phyloP scores from a whole-genome alignment of 1,140 invertebrate species.

The Solenopsis fugax region DNA sequence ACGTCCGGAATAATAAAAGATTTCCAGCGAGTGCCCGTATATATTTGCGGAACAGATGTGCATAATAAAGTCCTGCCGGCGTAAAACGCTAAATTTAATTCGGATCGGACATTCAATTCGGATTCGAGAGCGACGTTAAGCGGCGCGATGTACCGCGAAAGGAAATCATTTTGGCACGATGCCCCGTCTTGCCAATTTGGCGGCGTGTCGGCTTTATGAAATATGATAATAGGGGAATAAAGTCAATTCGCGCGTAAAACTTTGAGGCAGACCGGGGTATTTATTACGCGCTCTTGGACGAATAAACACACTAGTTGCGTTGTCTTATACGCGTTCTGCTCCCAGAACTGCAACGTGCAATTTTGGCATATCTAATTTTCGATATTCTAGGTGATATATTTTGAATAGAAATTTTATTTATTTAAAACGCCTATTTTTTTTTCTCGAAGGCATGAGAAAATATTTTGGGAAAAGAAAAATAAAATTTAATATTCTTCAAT shows the following conservation, averaged over 20 bases:
- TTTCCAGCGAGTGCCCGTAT: background rate
- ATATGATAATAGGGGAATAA: slow-evolving; percentile 40
- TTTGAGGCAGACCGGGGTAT: background rate
- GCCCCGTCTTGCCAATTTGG: slow-evolving; percentile 35
- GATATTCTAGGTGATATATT: background rate
- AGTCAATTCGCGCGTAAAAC: slow-evolving; percentile 30
- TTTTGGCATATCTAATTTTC: background rate
- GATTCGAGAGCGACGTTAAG: slow-evolving; percentile 1
- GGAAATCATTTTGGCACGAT: slow-evolving; percentile 38
- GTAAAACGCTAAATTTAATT: background rate
- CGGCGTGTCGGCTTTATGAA: slow-evolving; percentile 16
- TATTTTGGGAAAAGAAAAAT: background rate
- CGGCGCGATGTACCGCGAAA: slow-evolving; percentile 27
- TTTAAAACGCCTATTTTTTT: background rate
- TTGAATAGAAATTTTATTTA: background rate
- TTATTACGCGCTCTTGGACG: background rate
- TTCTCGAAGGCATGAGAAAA: background rate
- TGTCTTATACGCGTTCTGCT: background rate
- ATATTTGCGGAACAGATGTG: slow-evolving; percentile 8
- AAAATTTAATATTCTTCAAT: background rate
- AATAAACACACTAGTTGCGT: background rate
- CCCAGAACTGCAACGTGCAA: background rate
- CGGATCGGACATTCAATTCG: slow-evolving; percentile 3
- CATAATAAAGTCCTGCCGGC: slow-evolving; percentile 1
- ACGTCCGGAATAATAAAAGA: slow-evolving; percentile 46